phyloP scores from a whole-genome alignment of 2,888 invertebrate genomes.

The Holacanthella duospinosa region DNA sequence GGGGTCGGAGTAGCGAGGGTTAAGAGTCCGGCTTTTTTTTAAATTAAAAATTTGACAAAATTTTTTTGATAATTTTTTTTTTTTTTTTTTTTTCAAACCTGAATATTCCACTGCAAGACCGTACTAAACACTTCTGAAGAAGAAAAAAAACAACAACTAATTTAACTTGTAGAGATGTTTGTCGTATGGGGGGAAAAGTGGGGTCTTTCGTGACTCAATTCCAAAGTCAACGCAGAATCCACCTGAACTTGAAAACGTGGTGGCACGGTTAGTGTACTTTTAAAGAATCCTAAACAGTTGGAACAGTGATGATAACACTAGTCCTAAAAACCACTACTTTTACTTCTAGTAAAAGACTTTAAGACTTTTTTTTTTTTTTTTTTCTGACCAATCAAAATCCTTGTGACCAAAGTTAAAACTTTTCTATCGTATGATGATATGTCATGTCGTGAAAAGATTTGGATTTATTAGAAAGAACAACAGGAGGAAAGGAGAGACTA shows the following conservation, averaged over 20 bases:
- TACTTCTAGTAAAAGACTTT: no score
- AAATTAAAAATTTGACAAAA: background rate
- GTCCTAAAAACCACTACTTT: no score
- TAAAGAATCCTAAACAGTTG: background rate
- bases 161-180: background rate
- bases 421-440: no score
- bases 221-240: background rate
- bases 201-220: background rate
- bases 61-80: background rate
- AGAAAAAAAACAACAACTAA: no score
- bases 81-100: background rate
- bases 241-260: background rate
- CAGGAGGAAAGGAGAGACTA: no score
- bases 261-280: background rate
- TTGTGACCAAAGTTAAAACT: no score
- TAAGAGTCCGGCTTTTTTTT: no score
- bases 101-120: conserved; percentile 4
- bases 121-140: background rate
- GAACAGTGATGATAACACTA: no score
- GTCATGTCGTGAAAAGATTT: background rate
- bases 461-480: conserved; percentile 6
- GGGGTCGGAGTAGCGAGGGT: no score
- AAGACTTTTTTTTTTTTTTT: no score
- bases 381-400: no score
- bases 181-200: background rate